A percentile compares a stretch with the other conserved stretches of the same genome.
These are phyloP conservation scores for Ferdinandea cuprea DNA, from an alignment of 2,888 invertebrate species.

Conservation along the genomic window DNA sequence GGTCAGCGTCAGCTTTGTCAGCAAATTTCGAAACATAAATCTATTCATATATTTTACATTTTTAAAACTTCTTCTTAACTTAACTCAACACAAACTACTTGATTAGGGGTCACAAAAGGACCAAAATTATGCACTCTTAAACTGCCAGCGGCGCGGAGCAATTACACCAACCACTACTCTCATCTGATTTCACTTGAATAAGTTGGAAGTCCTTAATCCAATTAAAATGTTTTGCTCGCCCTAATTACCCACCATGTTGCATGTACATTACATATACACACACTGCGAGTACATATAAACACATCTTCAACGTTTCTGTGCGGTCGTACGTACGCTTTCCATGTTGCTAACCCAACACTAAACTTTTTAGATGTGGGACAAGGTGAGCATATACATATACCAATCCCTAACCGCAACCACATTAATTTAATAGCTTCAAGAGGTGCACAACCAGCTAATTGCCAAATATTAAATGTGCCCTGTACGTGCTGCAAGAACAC, in stretches of 20 bases:
- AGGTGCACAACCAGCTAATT: conserved; percentile 71
- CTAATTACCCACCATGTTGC: conserved; percentile 62
- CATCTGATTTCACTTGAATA: conserved; percentile 63
- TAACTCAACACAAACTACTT: not conserved
- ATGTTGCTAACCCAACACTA: conserved; percentile 3
- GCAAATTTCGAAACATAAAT: conserved; percentile 13
- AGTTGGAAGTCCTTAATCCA: conserved; percentile 62
- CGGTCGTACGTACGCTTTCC: not conserved
- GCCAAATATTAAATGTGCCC: conserved; percentile 71
- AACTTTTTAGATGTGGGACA: conserved; percentile 31
- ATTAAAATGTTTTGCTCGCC: conserved; percentile 66
- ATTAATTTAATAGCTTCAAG: conserved; percentile 62
- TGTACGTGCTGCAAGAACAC: conserved; percentile 48
- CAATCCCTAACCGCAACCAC: conserved; percentile 54
- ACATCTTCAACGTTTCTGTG: not conserved
- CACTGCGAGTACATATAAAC: not conserved
- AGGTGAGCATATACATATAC: conserved; percentile 51
- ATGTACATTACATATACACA: conserved; percentile 1
- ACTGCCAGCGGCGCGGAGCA: not conserved
- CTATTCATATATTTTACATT: too few relatives aligned
- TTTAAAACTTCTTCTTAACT: too few relatives aligned
- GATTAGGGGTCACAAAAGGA: not conserved
- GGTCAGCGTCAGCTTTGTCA: conserved; percentile 33
- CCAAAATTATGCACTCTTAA: not conserved
- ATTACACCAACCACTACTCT: conserved; percentile 44